Evolutionary conservation across 1,140 invertebrate genomes (phyloP), one percentile per base, ranked within the genome.

Genomic region (Drosophila obscura): DNA sequence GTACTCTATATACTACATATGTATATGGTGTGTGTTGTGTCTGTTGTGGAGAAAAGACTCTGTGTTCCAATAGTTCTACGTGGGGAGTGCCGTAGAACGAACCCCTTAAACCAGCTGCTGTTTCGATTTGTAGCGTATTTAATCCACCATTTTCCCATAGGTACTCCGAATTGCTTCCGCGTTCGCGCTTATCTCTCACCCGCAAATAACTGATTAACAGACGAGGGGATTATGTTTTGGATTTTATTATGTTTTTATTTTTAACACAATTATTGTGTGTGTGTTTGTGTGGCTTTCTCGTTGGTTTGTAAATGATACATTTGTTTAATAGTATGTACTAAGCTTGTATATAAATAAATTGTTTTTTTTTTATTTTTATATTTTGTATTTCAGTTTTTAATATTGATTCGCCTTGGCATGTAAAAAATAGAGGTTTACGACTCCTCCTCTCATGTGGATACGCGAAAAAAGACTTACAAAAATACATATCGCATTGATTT

Each of bases 401-500:
- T 69, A 45, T 50, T 49, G 63, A 45, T 41, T 69, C 44, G 73
- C 62, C 77, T 87, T 82, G 78, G 78, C 82, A 62, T 85, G 63
- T 88, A 83, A 71, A 71, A 79, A 80, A 2, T 11, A 11, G 31
- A 9, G 31, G 53, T 49, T 80, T 63, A 75, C 56, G 73, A 85
- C 64, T 74, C 49, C 22, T 63, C 1, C 19, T 19, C 24, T 72
- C 55, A 55, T 55, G 16, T 39, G 31, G 43, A 48, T 49, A 78
- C 50, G 31, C 19, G 79, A 73, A 88, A 83, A 87, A 87, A 84
- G 72, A 69, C 83, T 87, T 87, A 87, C 73, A 88, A 87, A 87
- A 88, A 87, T 87, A 87, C 83, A 87, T 83, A 83, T 87, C 83
- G 82, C 82, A 85, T 72, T 73, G 52, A 77, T 75, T 85, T 87